A percentile compares a stretch with the other conserved stretches of the same genome.
These are phyloP conservation scores for Parotia lawesii DNA, from an alignment of 2,113 vertebrate genomes.

Conservation along the genomic window DNA sequence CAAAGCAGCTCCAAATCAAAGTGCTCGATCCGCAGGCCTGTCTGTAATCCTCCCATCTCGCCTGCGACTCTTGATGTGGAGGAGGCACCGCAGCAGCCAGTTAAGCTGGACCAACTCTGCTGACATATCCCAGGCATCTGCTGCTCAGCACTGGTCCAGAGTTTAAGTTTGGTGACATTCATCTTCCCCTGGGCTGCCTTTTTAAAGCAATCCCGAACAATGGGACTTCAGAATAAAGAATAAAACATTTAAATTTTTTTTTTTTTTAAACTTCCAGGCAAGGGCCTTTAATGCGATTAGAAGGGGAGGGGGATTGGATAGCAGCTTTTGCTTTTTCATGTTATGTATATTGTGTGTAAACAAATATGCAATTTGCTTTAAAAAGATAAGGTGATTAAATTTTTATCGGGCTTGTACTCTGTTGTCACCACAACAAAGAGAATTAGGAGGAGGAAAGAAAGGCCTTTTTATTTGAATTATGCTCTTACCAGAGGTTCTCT, in stretches of 20 bases:
- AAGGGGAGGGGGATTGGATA: constrained; percentile 35
- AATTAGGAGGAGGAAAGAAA: constrained; percentile 70
- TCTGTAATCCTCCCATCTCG: constrained; percentile 43
- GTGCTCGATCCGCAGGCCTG: neutral
- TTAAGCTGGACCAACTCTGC: neutral
- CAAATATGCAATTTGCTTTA: constrained; percentile 83
- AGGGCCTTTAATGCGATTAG: constrained; percentile 55
- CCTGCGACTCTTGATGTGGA: neutral
- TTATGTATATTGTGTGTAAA: constrained; percentile 71
- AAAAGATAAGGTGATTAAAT: constrained; percentile 83
- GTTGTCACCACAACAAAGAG: constrained; percentile 78
- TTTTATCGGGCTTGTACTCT: constrained; percentile 76
- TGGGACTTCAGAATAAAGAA: constrained; percentile 60
- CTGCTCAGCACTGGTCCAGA: constrained; percentile 26
- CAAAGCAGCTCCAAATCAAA: constrained; percentile 53
- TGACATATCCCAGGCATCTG: constrained; percentile 38
- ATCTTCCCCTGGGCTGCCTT: constrained; percentile 51
- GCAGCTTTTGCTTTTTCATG: constrained; percentile 64
- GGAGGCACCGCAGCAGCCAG: neutral
- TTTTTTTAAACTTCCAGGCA: constrained; percentile 7
- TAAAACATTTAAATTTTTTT: constrained; percentile 16
- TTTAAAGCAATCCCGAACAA: constrained; percentile 62
- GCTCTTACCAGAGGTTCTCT: constrained; percentile 67
- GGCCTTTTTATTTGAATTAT: constrained; percentile 62
- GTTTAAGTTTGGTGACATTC: constrained; percentile 40